Evolutionary conservation across 2,797 vertebrate species (phyloP).

Genomic region (Trichosurus vulpecula): DNA sequence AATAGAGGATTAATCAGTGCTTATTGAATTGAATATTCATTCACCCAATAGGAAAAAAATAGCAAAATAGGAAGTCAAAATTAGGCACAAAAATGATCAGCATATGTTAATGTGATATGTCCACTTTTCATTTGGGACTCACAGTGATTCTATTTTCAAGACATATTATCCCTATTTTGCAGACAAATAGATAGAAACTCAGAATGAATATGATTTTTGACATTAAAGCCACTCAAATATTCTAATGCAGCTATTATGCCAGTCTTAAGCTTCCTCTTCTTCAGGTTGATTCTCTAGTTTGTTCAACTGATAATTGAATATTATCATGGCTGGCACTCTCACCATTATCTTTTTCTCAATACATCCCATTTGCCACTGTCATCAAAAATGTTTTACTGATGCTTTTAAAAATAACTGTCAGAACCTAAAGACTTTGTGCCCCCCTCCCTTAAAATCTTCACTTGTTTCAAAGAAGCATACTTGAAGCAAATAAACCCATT

Average conservation of each 20-base stretch:
- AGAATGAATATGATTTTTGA: not conserved
- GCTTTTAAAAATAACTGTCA: not conserved
- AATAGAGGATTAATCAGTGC: not conserved
- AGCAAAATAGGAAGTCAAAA: not conserved
- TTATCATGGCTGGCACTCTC: not conserved
- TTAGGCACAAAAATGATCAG: not conserved
- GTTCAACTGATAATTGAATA: not conserved
- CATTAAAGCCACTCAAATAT: not conserved
- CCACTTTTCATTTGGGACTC: not conserved
- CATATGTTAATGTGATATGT: not conserved
- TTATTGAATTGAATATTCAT: not conserved
- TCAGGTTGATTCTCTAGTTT: not conserved
- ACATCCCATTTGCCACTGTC: not conserved
- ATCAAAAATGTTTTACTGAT: not conserved
- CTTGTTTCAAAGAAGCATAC: not conserved
- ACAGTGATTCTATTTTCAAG: not conserved
- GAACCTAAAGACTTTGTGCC: not conserved
- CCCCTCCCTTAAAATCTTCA: not conserved
- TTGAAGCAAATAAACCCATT: not conserved
- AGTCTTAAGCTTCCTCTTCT: not conserved
- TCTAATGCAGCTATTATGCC: not conserved
- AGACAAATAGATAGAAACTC: not conserved
- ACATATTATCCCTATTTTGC: not conserved
- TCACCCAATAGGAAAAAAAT: not conserved
- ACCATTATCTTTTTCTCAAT: not conserved